Evolutionary conservation across 2,113 vertebrate species (phyloP), one percentile per base, ranked within the genome.

Genomic region (Brachionichthys hirsutus): DNA sequence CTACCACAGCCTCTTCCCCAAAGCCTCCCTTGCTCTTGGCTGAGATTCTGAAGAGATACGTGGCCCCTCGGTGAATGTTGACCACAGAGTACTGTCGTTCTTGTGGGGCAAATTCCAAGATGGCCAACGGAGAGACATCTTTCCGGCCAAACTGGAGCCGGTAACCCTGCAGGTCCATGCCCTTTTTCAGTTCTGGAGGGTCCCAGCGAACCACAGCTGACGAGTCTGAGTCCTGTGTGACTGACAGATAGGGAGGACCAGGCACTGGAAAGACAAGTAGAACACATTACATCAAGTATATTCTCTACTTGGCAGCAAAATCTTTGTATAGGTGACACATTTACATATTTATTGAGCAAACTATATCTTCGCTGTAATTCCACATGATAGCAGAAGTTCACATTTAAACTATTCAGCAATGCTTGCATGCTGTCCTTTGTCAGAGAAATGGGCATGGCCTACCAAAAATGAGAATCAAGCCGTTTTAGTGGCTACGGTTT

Each of bases 91-190:
- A 97, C 62, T 92, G 89, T 20, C 90, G 89, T 78, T 98, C 93
- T 30, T 89, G 83, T 1, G 93, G 84, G 0, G 87, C 56, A 82
- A 99, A 95, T 60, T 99, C 97, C 87, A 99, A 70, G 0, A 94
- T 95, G 56, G 94, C 92, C 77, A 94, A 87, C 1, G 94, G 94
- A 0, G 77, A 62, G 0, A 93, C 67, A 41, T 98, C 95, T 76
- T 93, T 91, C 15, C 95, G 94, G 80, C 97, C 95, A 9, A 98
- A 96, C 83, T 95, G 95, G 18, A 99, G 93, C 17, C 95, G 92
- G 86, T 96, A 98, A 73, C 97, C 96, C 70, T 95, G 84, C 56
- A 98, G 90, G 69, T 94, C 92, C 82, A 93, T 90, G 65, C 93
- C 92, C 0, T 89, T 90, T 3, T 91, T 89, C 16, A 92, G 88